Evolutionary conservation across 2,888 invertebrate genomes (phyloP), one percentile per base, ranked within the genome.

Genomic region (Cosmopolites sordidus): DNA sequence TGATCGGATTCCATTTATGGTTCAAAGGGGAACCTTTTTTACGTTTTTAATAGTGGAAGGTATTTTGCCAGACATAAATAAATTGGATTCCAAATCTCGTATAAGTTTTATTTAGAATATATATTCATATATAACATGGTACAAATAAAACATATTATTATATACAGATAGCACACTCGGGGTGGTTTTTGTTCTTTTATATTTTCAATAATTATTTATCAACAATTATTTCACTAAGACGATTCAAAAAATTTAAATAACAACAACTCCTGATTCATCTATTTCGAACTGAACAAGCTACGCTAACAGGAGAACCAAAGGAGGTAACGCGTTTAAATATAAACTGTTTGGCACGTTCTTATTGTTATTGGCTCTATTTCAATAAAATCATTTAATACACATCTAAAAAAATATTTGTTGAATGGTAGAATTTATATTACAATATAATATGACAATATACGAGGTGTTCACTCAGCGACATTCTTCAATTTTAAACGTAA

Each of bases 21-120:
- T n/a, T n/a, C n/a, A n/a, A n/a, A n/a, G n/a, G n/a, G n/a, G n/a
- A n/a, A n/a, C n/a, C n/a, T n/a, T n/a, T n/a, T n/a, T n/a, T n/a
- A n/a, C n/a, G n/a, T n/a, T n/a, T n/a, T n/a, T n/a, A n/a, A n/a
- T n/a, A n/a, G n/a, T n/a, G n/a, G n/a, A n/a, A n/a, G n/a, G n/a
- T n/a, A n/a, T n/a, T n/a, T n/a, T n/a, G n/a, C n/a, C n/a, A n/a
- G n/a, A n/a, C n/a, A n/a, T n/a, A n/a, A n/a, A n/a, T n/a, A n/a
- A n/a, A n/a, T n/a, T n/a, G n/a, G n/a, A n/a, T n/a, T n/a, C n/a
- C 16, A 56, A 56, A 52, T 56, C 51, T 44, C 43, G 51, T 56
- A 56, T 52, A 51, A 56, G 56, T 44, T 56, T 56, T 56, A 56
- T 56, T 56, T 56, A 56, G 56, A 56, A 56, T 56, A 56, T 6